These are phyloP conservation scores for Cyclargus thomasi DNA, from an alignment of 1,140 invertebrate genomes.

Conservation along the genomic window DNA sequence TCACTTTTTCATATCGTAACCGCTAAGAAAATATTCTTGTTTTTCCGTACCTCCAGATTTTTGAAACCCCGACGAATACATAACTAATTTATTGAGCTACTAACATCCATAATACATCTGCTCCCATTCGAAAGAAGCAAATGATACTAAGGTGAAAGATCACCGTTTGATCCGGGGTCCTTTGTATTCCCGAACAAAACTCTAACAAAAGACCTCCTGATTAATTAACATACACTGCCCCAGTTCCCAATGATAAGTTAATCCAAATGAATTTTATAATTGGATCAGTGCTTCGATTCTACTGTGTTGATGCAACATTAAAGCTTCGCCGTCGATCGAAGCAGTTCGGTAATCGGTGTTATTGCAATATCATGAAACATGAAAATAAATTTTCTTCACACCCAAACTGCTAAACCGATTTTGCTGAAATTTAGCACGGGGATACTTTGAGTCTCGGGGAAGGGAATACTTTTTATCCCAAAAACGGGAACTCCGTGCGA, in stretches of 20 bases:
- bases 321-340: too few relatives aligned
- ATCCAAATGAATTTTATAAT: slow-evolving; percentile 16
- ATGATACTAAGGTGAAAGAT: slow-evolving; percentile 52
- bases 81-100: not conserved
- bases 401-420: too few relatives aligned
- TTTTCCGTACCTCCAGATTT: too few relatives aligned
- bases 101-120: slow-evolving; percentile 22
- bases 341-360: too few relatives aligned
- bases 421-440: too few relatives aligned
- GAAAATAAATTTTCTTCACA: too few relatives aligned
- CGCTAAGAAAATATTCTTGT: too few relatives aligned
- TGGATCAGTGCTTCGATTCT: not conserved
- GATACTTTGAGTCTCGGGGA: too few relatives aligned
- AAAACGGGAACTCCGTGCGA: too few relatives aligned
- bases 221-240: slow-evolving; percentile 54
- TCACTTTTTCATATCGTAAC: too few relatives aligned
- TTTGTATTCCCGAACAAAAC: slow-evolving; percentile 55
- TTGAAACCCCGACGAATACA: not conserved
- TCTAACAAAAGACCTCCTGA: slow-evolving; percentile 45
- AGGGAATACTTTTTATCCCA: too few relatives aligned
- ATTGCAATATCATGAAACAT: too few relatives aligned
- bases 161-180: slow-evolving; percentile 49
- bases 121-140: slow-evolving; percentile 42
- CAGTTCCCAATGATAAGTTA: slow-evolving; percentile 3
- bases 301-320: not conserved